Evolutionary conservation across 2,113 vertebrate genomes (phyloP).

Genomic region (Malurus elegans): DNA sequence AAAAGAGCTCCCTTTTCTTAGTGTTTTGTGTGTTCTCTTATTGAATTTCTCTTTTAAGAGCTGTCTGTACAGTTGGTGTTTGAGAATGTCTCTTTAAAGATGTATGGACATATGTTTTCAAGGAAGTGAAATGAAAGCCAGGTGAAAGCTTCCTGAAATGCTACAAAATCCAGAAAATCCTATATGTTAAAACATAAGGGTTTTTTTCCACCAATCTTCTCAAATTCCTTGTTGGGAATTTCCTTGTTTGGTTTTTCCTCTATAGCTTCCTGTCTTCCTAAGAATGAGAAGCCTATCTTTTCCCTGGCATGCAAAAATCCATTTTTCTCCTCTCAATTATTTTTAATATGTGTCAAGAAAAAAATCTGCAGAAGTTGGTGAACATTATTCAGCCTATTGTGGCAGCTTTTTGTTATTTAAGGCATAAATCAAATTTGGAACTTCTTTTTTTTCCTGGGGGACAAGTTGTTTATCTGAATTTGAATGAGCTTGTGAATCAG

Average conservation of each 20-base stretch:
- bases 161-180: background rate
- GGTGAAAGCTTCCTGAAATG: background rate
- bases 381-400: slow-evolving; percentile 15
- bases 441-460: background rate
- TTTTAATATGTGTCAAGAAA: background rate
- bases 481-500: background rate
- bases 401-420: slow-evolving; percentile 22
- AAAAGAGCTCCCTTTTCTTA: background rate
- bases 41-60: background rate
- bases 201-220: background rate
- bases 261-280: background rate
- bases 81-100: background rate
- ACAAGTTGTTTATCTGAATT: slow-evolving; percentile 18
- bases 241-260: background rate
- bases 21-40: background rate
- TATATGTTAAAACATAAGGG: background rate
- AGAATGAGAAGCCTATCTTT: background rate
- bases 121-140: background rate
- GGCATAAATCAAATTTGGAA: slow-evolving; percentile 25
- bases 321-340: slow-evolving; percentile 8
- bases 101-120: background rate
- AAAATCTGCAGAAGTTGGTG: background rate
- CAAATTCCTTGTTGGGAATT: background rate
- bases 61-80: background rate
- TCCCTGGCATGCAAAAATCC: background rate